Conservation (phyloP, 2,113 vertebrate genomes). For the Odocoileus virginianus region DNA sequence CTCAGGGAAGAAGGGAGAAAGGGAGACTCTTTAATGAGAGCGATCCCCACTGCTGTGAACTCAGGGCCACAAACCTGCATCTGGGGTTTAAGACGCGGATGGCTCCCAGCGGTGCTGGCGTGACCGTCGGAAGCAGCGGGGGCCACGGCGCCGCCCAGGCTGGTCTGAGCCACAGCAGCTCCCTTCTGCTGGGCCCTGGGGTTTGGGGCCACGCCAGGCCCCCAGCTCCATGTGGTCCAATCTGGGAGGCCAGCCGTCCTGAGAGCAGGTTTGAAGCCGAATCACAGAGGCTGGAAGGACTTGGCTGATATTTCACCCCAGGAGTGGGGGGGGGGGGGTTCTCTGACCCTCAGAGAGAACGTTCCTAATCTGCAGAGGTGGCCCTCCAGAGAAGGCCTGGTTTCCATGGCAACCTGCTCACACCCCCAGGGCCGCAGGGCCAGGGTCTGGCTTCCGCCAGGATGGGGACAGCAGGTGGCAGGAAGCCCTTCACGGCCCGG, state of each 20-base stretch:
- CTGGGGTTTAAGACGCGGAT: background rate
- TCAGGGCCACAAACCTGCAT: background rate
- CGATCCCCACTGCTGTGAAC: fast-evolving
- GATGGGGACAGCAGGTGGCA: background rate
- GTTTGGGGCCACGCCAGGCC: background rate
- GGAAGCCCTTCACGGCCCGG: fast-evolving
- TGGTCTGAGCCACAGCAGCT: background rate
- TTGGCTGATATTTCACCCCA: background rate
- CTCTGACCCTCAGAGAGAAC: background rate
- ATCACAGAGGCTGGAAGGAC: background rate
- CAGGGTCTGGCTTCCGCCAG: background rate
- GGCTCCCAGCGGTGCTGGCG: background rate
- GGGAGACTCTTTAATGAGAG: background rate
- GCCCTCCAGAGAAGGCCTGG: background rate
- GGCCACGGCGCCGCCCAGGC: background rate
- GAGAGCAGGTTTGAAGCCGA: background rate
- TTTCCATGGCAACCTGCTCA: background rate
- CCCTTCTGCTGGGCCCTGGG: background rate
- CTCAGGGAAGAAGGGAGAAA: too few relatives aligned
- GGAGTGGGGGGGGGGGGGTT: background rate
- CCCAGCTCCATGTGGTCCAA: background rate
- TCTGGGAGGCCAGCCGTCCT: background rate
- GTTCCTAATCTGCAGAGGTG: background rate
- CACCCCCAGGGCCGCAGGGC: background rate
- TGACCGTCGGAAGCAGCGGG: fast-evolving